Evolutionary conservation across 2,797 vertebrate genomes (phyloP), one percentile per base, ranked within the genome.

Genomic region (Picus viridis): DNA sequence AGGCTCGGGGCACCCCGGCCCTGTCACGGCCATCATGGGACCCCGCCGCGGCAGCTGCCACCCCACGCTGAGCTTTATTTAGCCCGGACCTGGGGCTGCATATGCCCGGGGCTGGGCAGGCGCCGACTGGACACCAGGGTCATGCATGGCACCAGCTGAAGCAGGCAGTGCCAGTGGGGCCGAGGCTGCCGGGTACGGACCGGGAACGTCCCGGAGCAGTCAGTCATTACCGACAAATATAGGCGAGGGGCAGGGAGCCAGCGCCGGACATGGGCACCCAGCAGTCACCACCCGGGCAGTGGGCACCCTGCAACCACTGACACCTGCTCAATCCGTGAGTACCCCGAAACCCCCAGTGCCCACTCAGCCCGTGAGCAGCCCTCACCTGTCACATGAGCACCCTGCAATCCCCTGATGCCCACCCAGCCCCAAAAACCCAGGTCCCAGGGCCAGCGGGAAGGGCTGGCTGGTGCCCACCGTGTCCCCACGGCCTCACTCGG

Each of bases 41-140:
- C 16, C 23, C 23, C 27, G 8, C 19, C 3, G 1, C 12, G 6
- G 58, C 91, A 93, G 85, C 89, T 92, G 91, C 93, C 75, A 12
- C 71, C 93, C 93, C 82, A 86, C 84, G 27, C 68, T 0, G n/a
- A 57, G 82, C 93, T 94, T 90, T 93, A 89, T 95, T 65, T 94
- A 92, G 91, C 87, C 70, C n/a, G 2, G 4, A 34, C 18, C 19
- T 5, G 70, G 36, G 6, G 65, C 84, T 47, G 82, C 19, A 36
- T 41, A 80, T 85, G 86, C 77, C 78, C 49, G 2, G 62, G 23
- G 59, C 32, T 18, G 89, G 68, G 83, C 78, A 68, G 51, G 27
- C 5, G 6, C 30, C 9, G 53, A 51, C 14, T 2, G 67, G 47
- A 23, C 82, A 53, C 2, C 4, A 9, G 68, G 59, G 88, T 29